Evolutionary conservation across 2,113 vertebrate species (phyloP), one percentile per base, ranked within the genome.

Genomic region (Pituophis catenifer): DNA sequence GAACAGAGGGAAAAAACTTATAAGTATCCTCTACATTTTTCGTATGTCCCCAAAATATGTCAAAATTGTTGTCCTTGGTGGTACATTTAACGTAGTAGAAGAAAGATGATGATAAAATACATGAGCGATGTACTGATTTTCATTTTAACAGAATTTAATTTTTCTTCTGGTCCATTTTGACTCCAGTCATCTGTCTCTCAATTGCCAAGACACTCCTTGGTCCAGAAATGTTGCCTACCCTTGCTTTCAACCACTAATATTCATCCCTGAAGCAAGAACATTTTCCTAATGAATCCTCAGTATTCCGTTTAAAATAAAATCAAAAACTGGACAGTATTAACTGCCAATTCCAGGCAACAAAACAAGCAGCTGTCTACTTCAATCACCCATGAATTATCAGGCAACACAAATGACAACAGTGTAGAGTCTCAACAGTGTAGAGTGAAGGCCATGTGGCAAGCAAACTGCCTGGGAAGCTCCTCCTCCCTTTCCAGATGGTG

Each of bases 301-400:
- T 90, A 95, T 0, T 90, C 75, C 86, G 5, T 2, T 86, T 91
- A 54, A 89, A 95, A 59, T 23, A 59, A 58, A 58, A 58, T 23
- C 57, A 95, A 93, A 70, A 88, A 88, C 75, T 93, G 75, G 13
- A 19, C 23, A 89, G 52, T 91, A 21, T 0, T 29, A 52, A 91
- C 1, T 94, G 53, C 50, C 1, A 85, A 91, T 23, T 90, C 23
- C 70, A 94, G 53, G 57, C n/a, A 94, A 89, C 29, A 93, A 90
- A 95, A 21, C 8, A 1, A 24, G 54, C 65, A 53, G 19, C 17
- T 88, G 85, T 88, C 50, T 0, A 0, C 23, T 59, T 55, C 9
- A 93, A 81, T 3, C 21, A 94, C 59, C 81, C 86, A 38, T 91
- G 94, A 57, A 29, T 93, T 58, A 93, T 62, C 55, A 93, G 54